Conservation (phyloP, 2,113 vertebrate species). For the Phrynosoma blainvillii region DNA sequence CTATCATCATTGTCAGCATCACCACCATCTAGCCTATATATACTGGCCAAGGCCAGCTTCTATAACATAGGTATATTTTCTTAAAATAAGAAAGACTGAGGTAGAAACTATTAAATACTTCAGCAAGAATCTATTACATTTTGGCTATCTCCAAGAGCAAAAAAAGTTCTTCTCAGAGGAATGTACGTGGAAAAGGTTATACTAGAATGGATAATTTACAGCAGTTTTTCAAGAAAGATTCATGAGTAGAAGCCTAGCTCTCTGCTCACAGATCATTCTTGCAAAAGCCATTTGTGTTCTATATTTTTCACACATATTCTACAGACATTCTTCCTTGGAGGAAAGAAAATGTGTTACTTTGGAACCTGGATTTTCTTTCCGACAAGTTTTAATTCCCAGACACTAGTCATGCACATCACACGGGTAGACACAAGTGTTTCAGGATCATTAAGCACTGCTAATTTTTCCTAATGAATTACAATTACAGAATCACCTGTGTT, state of each 20-base stretch:
- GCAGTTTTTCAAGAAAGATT: constrained; percentile 10
- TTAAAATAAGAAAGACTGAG: not conserved
- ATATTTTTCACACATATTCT: constrained; percentile 17
- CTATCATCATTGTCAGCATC: not conserved
- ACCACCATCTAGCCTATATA: not conserved
- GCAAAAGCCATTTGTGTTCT: constrained; percentile 1
- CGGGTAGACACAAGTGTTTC: constrained; percentile 27
- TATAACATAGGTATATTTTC: not conserved
- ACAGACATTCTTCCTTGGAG: constrained; percentile 23
- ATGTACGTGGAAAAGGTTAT: constrained; percentile 19
- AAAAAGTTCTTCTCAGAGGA: not conserved
- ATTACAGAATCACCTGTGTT: constrained; percentile 1
- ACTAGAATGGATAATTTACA: not conserved
- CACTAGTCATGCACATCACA: constrained; percentile 12
- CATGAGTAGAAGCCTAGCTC: not conserved
- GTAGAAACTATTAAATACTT: not conserved
- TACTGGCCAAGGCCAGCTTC: not conserved
- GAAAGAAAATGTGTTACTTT: not conserved
- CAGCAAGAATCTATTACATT: not conserved
- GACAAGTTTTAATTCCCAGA: constrained; percentile 25
- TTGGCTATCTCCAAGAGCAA: not conserved
- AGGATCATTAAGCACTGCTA: constrained; percentile 41
- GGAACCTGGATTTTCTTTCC: constrained; percentile 13
- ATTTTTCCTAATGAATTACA: constrained; percentile 54
- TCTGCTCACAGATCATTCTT: constrained; percentile 4